These are phyloP conservation scores for Chydorus sphaericus DNA, from an alignment of 2,888 invertebrate species.

Conservation along the genomic window DNA sequence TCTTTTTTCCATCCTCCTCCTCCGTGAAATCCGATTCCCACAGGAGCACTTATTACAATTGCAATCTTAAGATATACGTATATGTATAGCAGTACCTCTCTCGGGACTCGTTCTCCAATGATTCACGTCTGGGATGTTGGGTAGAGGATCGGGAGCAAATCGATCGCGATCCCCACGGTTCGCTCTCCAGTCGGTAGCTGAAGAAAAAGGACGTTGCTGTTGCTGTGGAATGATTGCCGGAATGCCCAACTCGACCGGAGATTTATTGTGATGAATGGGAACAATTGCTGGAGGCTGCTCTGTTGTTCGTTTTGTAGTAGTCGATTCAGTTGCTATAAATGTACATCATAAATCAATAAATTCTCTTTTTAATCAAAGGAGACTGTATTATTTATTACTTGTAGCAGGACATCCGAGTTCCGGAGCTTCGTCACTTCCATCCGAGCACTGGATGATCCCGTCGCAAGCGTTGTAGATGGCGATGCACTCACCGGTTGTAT, in stretches of 20 bases:
- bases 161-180: background rate
- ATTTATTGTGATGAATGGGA: background rate
- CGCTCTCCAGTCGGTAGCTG: background rate
- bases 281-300: background rate
- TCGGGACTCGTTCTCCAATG: background rate
- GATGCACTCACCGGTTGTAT: conserved; percentile 73
- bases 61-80: no score
- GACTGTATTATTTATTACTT: background rate
- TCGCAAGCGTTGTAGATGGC: conserved; percentile 91
- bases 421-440: conserved; percentile 79
- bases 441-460: conserved; percentile 73
- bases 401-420: conserved; percentile 13
- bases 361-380: background rate
- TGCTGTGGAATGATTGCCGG: conserved; percentile 1
- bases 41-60: background rate
- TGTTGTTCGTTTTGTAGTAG: background rate
- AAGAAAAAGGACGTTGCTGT: no score
- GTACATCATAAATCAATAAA: background rate
- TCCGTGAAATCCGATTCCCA: background rate
- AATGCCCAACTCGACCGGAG: background rate
- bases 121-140: background rate
- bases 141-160: background rate
- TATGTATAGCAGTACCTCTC: no score
- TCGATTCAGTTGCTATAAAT: background rate
- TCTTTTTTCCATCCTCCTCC: no score